Percentiles rank a stretch among this genome's conserved stretches.
These are phyloP conservation scores for Himalopsyche anomala DNA, from an alignment of 2,888 invertebrate genomes.

Conservation along the genomic window DNA sequence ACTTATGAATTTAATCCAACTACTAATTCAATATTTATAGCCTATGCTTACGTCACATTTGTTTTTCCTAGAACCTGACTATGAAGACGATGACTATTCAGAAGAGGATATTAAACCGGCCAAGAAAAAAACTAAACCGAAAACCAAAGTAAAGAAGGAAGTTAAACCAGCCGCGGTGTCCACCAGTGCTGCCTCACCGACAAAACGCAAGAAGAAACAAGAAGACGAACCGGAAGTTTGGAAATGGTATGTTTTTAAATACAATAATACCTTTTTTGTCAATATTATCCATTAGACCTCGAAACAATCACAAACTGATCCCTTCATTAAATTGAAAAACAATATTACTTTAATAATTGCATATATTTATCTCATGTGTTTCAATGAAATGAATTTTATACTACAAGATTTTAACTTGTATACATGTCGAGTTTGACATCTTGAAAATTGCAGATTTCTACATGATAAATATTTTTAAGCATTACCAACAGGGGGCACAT, in stretches of 20 bases:
- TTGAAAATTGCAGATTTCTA: conserved; percentile 33
- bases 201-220: conserved; percentile 86
- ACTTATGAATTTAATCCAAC: not conserved
- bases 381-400: too few species aligned
- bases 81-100: conserved; percentile 78
- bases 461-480: not conserved
- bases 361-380: too few species aligned
- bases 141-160: conserved; percentile 68
- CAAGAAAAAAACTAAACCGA: conserved; percentile 75
- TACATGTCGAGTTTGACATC: not conserved
- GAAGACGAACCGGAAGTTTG: conserved; percentile 91
- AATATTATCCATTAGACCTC: too few species aligned
- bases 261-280: not conserved
- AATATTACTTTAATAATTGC: too few species aligned
- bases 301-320: not conserved
- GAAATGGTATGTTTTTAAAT: conserved; percentile 85
- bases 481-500: conserved; percentile 34
- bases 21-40: not conserved
- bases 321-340: too few species aligned
- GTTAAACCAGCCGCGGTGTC: conserved; percentile 70
- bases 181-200: conserved; percentile 74
- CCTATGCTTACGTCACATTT: not conserved
- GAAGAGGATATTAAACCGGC: conserved; percentile 79
- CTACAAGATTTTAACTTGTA: too few species aligned
- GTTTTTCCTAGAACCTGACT: conserved; percentile 65